Conservation (phyloP, 2,113 vertebrate species). For the Sceloporus tristichus region DNA sequence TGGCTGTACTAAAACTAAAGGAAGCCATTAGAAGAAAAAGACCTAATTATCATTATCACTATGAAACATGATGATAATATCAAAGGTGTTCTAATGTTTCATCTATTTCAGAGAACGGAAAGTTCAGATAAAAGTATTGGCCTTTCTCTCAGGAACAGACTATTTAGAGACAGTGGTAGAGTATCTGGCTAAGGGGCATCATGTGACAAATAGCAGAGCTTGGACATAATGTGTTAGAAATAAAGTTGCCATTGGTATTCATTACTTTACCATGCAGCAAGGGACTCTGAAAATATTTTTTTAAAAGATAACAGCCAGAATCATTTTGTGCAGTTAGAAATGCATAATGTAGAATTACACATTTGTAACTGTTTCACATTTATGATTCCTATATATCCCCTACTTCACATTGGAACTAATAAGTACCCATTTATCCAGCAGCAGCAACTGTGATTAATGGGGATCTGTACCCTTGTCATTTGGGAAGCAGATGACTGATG, state of each 20-base stretch:
- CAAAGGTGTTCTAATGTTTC: conserved; percentile 62
- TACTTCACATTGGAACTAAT: too few relatives aligned
- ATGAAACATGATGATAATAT: conserved; percentile 58
- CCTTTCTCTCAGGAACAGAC: conserved; percentile 21
- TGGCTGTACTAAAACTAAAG: conserved; percentile 61
- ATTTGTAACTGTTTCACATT: too few relatives aligned
- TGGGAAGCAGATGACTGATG: too few relatives aligned
- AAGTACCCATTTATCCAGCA: too few relatives aligned
- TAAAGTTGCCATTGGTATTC: not conserved
- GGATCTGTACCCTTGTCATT: too few relatives aligned
- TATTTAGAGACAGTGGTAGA: not conserved
- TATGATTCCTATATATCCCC: too few relatives aligned
- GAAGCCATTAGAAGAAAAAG: conserved; percentile 59
- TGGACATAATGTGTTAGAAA: not conserved
- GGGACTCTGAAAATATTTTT: too few relatives aligned
- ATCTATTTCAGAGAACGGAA: conserved; percentile 54
- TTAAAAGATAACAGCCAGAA: too few relatives aligned
- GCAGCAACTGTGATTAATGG: too few relatives aligned
- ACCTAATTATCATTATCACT: conserved; percentile 69
- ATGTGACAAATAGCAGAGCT: not conserved
- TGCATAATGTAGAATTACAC: too few relatives aligned
- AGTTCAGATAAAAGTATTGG: conserved; percentile 43
- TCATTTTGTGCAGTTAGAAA: too few relatives aligned
- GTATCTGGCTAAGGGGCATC: not conserved
- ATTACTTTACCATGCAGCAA: too few relatives aligned